Evolutionary conservation across 2,888 invertebrate species (phyloP), one percentile per base, ranked within the genome.

Genomic region (Sinotaia quadrata): DNA sequence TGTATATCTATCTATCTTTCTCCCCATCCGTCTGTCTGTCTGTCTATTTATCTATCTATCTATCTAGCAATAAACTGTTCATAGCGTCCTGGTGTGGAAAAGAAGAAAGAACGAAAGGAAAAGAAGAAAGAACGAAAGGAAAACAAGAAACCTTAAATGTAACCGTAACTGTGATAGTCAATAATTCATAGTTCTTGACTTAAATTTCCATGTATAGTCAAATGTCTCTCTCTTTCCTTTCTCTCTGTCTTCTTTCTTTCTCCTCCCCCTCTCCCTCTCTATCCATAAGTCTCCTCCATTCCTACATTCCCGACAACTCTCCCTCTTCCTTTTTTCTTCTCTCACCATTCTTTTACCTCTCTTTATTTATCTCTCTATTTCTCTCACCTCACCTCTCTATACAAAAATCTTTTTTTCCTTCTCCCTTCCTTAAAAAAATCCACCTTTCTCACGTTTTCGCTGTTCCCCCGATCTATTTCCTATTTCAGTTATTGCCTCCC

Each of bases 191-290:
- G n/a, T n/a, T n/a, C n/a, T 12, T 29, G 27, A 8, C 51, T 29
- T 29, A 51, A 3, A 51, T 29, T 4, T 29, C 24, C 51, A 10
- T 29, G 29, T 8, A 10, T 15, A 51, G 27, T 21, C 12, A 15
- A 24, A 24, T 51, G 27, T 51, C 51, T 51, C 51, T 51, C 51
- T 51, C 51, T 51, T 29, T n/a, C n/a, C n/a, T n/a, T n/a, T n/a
- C n/a, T n/a, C n/a, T n/a, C n/a, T n/a, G n/a, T n/a, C n/a, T n/a
- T 51, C 51, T 51, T 29, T 21, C 51, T 29, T 51, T 29, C 29
- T 29, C 29, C 51, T 51, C 51, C 29, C 51, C 12, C 51, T 51
- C 51, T 51, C 51, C 29, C 51, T 21, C 51, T 51, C 51, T 21
- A 24, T 24, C 51, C 15, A 5, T 51, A 24, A 29, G 27, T 51